phyloP scores from a whole-genome alignment of 2,113 vertebrate species.

The Cheilinus undulatus region DNA sequence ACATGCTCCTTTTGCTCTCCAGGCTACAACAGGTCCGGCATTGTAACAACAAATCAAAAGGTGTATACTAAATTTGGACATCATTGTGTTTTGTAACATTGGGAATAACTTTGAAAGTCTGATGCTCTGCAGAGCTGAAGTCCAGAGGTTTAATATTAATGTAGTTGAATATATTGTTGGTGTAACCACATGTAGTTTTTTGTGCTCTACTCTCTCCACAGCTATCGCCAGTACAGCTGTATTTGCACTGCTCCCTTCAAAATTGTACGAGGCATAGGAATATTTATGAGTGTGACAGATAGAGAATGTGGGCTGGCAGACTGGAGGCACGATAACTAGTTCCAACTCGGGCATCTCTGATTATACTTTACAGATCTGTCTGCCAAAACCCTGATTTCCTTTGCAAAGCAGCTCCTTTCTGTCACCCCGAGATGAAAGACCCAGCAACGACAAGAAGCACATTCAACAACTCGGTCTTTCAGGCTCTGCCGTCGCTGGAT shows the following conservation, averaged over 20 bases:
- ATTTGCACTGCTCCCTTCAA: conserved; percentile 30
- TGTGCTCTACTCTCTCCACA: not conserved
- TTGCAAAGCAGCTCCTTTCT: conserved; percentile 80
- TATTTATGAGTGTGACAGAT: conserved; percentile 74
- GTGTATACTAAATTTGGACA: too few species aligned
- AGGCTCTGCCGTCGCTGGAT: conserved; percentile 64
- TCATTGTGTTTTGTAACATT: not conserved
- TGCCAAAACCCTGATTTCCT: conserved; percentile 77
- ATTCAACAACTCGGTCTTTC: conserved; percentile 70
- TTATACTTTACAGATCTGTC: conserved; percentile 78
- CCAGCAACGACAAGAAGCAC: conserved; percentile 72
- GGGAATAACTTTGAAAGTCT: not conserved
- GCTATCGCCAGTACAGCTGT: not conserved
- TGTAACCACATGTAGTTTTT: conserved; percentile 6
- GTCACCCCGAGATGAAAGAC: conserved; percentile 76
- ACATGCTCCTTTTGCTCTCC: too few species aligned
- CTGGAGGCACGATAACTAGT: conserved; percentile 67
- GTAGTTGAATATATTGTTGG: not conserved
- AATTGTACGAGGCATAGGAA: conserved; percentile 36
- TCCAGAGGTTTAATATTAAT: not conserved
- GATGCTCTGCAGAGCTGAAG: not conserved
- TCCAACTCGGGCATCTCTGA: conserved; percentile 70
- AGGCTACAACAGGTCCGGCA: too few species aligned
- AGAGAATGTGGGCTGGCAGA: conserved; percentile 64
- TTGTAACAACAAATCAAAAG: too few species aligned